Conservation (phyloP, 1,140 invertebrate genomes). For the Chymomyza costata region DNA sequence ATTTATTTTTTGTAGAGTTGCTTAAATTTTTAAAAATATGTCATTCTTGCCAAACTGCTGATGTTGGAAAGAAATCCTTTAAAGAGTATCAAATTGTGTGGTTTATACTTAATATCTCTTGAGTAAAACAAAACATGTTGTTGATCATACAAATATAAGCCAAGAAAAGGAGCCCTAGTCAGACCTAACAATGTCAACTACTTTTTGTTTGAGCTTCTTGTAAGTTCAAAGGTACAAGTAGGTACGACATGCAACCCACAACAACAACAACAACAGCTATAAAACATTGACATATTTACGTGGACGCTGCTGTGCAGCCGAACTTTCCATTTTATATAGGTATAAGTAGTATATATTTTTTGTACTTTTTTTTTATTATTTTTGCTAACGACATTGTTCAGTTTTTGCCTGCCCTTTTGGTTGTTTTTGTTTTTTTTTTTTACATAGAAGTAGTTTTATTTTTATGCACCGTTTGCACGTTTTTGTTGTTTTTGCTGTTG, state of each 20-base stretch:
- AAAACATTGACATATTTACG: conserved; percentile 69
- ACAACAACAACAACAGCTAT: conserved; percentile 8
- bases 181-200: conserved; percentile 28
- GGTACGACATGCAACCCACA: conserved; percentile 60
- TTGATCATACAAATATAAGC: conserved; percentile 62
- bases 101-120: too few species aligned
- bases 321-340: conserved; percentile 24
- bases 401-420: conserved; percentile 18
- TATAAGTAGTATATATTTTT: neutral
- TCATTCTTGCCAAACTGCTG: too few species aligned
- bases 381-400: conserved; percentile 42
- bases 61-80: too few species aligned
- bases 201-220: conserved; percentile 52
- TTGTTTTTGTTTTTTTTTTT: conserved; percentile 29
- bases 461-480: conserved; percentile 60
- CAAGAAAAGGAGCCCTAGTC: conserved; percentile 10
- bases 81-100: too few species aligned
- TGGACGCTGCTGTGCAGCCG: conserved; percentile 39
- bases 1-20: too few species aligned
- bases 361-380: conserved; percentile 20
- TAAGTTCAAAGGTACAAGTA: conserved; percentile 66
- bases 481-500: conserved; percentile 1
- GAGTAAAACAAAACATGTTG: conserved; percentile 62
- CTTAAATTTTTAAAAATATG: too few species aligned
- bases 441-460: conserved; percentile 62